Evolutionary conservation across 64 coral and sea anemone genomes (phyloP), one percentile per base, ranked within the genome.

Genomic region (Orbicella faveolata): DNA sequence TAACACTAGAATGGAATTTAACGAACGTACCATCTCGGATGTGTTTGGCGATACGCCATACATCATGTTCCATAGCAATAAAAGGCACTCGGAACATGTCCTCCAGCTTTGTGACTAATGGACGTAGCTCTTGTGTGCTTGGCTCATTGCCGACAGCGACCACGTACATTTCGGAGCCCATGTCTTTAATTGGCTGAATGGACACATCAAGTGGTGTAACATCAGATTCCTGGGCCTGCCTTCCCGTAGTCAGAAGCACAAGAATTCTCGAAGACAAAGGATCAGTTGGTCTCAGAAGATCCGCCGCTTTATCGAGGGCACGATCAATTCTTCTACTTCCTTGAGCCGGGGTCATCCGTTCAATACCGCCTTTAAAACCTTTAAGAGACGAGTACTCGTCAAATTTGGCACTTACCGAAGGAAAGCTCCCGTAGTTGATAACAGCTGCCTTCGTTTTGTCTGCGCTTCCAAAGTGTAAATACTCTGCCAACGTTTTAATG

Each of bases 401-500:
- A 64, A 92, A 92, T 30, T 70, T 73, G 8, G 75, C 59, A n/a
- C 63, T 68, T 17, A 52, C 21, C 16, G 41, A 78, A n/a, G 90
- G 83, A 37, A 74, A 67, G 25, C 25, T 53, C 39, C 90, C 90
- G 75, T 92, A 92, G 8, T 84, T 87, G 30, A 92, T 62, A 35
- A 92, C 90, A 15, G 90, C 84, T 70, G 90, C 74, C 68, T 51
- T 67, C 4, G 90, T 87, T 62, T 80, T 87, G 53, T 92, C 66
- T 55, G 84, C 59, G 11, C 65, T 72, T n/a, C 74, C 83, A 74
- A 96, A 30, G 54, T 90, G 51, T 7, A 96, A 75, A 41, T 89
- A 73, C 76, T 87, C 79, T 65, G 88, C 77, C 36, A 96, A 52
- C n/a, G 67, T 64, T 63, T 96, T 93, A n/a, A 93, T 88, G 61